Conservation (phyloP, 2,113 vertebrate species). For the Erythrocercus mccallii region DNA sequence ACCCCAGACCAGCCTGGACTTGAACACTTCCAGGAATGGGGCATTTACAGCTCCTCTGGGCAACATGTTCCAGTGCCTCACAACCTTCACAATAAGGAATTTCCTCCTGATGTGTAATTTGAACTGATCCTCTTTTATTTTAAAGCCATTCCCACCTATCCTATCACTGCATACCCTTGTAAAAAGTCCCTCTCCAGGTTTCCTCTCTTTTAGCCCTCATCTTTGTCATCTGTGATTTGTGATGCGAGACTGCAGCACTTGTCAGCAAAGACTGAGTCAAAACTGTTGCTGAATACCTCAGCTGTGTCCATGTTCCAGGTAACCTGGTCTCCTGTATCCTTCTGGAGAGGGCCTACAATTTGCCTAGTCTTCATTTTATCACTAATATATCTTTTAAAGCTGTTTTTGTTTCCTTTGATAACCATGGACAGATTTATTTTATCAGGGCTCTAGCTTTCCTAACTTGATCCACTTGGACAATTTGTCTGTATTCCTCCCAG, state of each 20-base stretch:
- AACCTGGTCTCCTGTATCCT: neutral
- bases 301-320: no score
- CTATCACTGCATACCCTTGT: fast-evolving
- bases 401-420: neutral
- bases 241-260: neutral
- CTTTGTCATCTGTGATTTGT: neutral
- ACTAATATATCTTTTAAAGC: neutral
- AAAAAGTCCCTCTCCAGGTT: neutral
- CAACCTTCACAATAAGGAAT: neutral
- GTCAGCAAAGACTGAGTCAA: neutral
- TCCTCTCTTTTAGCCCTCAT: neutral
- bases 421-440: neutral
- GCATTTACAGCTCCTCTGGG: neutral
- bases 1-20: neutral
- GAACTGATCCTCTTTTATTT: neutral
- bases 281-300: neutral
- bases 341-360: neutral
- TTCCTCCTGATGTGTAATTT: neutral
- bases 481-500: neutral
- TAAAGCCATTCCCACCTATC: neutral
- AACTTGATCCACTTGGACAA: neutral
- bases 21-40: neutral
- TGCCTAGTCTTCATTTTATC: neutral
- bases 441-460: neutral
- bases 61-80: neutral